Conservation (phyloP, 1,140 invertebrate genomes). For the Trypoxylus dichotomus region DNA sequence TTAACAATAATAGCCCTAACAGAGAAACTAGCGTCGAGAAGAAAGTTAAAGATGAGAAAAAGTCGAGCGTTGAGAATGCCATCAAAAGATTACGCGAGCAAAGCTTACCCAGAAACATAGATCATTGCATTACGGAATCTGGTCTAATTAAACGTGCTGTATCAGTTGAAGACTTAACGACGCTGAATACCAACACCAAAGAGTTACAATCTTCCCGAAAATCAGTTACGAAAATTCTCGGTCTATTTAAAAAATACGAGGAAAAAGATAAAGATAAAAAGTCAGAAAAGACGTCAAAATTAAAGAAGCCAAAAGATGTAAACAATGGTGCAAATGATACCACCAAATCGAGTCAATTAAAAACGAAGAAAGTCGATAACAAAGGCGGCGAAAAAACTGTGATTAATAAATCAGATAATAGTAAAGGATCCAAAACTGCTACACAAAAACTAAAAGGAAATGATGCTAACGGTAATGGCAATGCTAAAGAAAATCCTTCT, state of each 20-base stretch:
- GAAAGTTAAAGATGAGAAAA: constrained; percentile 51
- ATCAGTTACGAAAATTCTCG: constrained; percentile 68
- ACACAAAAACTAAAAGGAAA: constrained; percentile 24
- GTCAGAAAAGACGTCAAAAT: constrained; percentile 43
- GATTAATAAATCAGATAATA: constrained; percentile 36
- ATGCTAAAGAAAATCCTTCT: constrained; percentile 27
- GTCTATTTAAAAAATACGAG: constrained; percentile 72
- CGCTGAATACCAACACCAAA: constrained; percentile 47
- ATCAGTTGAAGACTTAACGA: constrained; percentile 67
- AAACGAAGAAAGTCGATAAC: constrained; percentile 30
- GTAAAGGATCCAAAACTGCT: constrained; percentile 4
- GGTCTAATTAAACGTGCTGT: constrained; percentile 67
- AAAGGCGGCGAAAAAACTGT: constrained; percentile 36
- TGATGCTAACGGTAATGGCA: not conserved
- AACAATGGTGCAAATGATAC: not conserved
- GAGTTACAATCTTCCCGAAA: constrained; percentile 55
- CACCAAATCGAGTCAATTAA: constrained; percentile 27
- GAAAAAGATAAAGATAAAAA: constrained; percentile 54
- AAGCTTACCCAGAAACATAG: constrained; percentile 62
- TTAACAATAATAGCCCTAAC: constrained; percentile 53
- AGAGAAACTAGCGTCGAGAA: constrained; percentile 39
- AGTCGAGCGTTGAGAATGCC: constrained; percentile 56
- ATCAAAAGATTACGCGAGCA: constrained; percentile 63
- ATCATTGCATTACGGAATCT: constrained; percentile 56
- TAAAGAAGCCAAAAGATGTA: constrained; percentile 40